Evolutionary conservation across 2,888 invertebrate genomes (phyloP), one percentile per base, ranked within the genome.

Genomic region (Cosmia trapezina): DNA sequence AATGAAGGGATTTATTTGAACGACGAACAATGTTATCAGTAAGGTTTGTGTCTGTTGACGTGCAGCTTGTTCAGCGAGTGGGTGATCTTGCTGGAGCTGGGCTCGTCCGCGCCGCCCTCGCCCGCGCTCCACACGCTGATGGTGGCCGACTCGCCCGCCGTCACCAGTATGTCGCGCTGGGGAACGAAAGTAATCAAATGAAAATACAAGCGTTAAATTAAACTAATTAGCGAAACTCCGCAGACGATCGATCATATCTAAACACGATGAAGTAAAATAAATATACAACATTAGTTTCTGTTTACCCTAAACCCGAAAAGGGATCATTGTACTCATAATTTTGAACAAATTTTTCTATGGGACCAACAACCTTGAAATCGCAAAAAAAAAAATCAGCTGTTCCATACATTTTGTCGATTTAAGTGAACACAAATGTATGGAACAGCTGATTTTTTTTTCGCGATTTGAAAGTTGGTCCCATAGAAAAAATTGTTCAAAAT

Each of bases 101-200:
- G 43, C 9, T 61, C 79, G 59, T 4, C 63, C 14, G 61, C 80
- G 14, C 62, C 78, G 45, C 22, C n/a, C 4, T 61, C 79, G 47
- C 57, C 60, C 4, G 41, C 80, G 51, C 94, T 93, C 98, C 98
- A 98, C 57, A 97, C 92, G 86, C 97, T 97, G 17, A 98, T 86
- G 57, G 97, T 92, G 19, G 98, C 97, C n/a, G 96, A 92, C 94
- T 98, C 98, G 6, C 98, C 98, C 33, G 97, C 97, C 14, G 98
- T 98, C 77, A 98, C 90, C 62, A 98, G 90, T 33, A 97, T 79
- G 81, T 97, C 97, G 43, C 94, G 95, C 97, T 98, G 91, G 19
- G 94, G 92, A 87, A 33, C 6, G 11, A 11, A 33, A 33, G 43
- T 49, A 47, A 66, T 2, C 4, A 22, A 67, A 66, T 47, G 37